Evolutionary conservation across 92 coral and sea anemone genomes (phyloP), one percentile per base, ranked within the genome.

Genomic region (Phymanthus crucifer): DNA sequence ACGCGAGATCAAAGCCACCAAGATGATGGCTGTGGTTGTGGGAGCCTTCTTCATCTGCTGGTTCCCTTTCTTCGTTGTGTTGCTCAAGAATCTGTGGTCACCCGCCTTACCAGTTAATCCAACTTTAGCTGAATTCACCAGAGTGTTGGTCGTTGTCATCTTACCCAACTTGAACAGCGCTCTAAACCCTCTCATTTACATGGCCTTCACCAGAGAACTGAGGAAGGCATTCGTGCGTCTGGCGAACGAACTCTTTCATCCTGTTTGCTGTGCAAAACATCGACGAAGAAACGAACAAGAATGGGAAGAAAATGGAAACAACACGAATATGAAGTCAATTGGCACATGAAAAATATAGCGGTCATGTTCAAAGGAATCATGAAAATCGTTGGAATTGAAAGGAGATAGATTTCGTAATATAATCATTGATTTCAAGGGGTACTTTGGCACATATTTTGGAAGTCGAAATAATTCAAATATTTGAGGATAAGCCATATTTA

Each of bases 141-240:
- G 66, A 3, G 74, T 88, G 24, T 43, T 84, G 31, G 84, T 92
- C 58, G 92, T 84, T 12, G 56, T 65, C 6, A 81, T 92, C 48
- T 83, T 92, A n/a, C 97, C 97, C 24, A 89, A 92, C 72, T 82
- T 89, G 24, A 92, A 92, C 79, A 88, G 93, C 52, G 86, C 92
- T 2, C 38, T 90, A 9, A 92, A 92, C 58, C 97, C 97, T n/a
- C 56, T 92, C 6, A 72, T 92, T 56, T 92, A 92, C 78, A 89
- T 92, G 70, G 64, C 89, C 57, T 92, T 92, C 58, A 92, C 97
- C 12, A 78, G 93, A 43, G 97, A 87, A 70, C 85, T 92, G 21
- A 81, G 97, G 35, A 77, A 83, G 81, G 87, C 70, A 18, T 76
- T 76, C 38, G 7, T 29, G 32, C 26, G 70, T 16, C 65, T 76